Percentiles rank a stretch among this genome's conserved stretches.
Conservation (phyloP, 1,140 invertebrate genomes). For the Watersipora subatra region DNA sequence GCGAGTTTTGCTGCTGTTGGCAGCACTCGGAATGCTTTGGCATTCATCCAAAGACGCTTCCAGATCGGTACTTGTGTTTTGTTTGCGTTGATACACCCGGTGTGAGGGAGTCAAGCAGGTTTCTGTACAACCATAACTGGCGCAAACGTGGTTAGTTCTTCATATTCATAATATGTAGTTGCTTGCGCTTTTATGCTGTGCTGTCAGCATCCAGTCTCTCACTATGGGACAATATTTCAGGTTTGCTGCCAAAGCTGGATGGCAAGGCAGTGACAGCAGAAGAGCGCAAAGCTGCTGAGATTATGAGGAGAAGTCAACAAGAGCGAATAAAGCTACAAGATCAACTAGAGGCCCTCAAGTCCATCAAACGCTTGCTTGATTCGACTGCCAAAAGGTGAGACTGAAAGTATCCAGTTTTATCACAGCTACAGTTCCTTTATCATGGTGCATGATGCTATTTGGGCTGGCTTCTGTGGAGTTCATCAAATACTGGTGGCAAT, state of each 20-base stretch:
- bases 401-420: no score
- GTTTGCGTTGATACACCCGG: constrained; percentile 15
- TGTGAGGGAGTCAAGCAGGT: constrained; percentile 55
- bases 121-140: constrained; percentile 73
- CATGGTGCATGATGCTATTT: no score
- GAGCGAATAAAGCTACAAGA: background rate
- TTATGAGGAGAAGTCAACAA: background rate
- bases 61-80: constrained; percentile 71
- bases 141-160: constrained; percentile 57
- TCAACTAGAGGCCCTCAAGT: background rate
- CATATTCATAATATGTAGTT: background rate
- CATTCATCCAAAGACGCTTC: constrained; percentile 63
- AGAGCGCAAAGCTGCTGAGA: background rate
- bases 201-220: no score
- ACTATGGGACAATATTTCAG: no score
- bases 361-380: background rate
- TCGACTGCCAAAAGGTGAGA: background rate
- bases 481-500: no score
- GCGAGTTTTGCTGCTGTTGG: constrained; percentile 85
- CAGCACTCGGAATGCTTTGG: constrained; percentile 79
- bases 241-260: background rate
- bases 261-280: background rate
- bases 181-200: no score
- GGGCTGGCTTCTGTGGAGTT: no score
- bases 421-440: no score